Evolutionary conservation across 2,888 invertebrate genomes (phyloP), one percentile per base, ranked within the genome.

Genomic region (Philonicus albiceps): DNA sequence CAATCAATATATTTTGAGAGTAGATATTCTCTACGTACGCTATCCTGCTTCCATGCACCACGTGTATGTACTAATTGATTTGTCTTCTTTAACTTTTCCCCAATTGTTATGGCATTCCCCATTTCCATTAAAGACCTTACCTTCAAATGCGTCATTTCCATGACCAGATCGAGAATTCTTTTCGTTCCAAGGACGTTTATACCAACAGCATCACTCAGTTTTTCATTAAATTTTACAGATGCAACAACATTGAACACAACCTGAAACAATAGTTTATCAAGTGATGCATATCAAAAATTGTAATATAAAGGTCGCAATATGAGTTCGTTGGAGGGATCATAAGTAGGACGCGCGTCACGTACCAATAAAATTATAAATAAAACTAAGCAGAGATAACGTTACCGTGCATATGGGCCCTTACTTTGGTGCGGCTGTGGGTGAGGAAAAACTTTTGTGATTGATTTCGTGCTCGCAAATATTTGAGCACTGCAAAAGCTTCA

Each of bases 181-280:
- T 93, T 93, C 75, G 92, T 92, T 49, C 92, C 93, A 87, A 92
- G 89, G 55, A 92, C 91, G 89, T 92, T 92, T 88, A 92, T 93
- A 88, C 91, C 91, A 88, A 93, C 92, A 49, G 92, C 93, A 89
- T 92, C 92, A 88, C 91, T 91, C 87, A 92, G 90, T 89, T 91
- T 92, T 90, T 92, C 93, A 90, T 92, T 92, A 90, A 92, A 92
- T 90, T 92, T 92, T 86, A 92, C 93, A 34, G 93, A 93, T 72
- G 92, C 92, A 88, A 93, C 93, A 88, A 93, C 91, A 89, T 92
- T 92, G 90, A 92, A 93, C 89, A 92, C 92, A 89, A 92, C 92
- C 93, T 92, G 75, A 74, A 74, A 74, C n/a, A 81, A 84, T 84
- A 86, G 53, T 83, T 84, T 72, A 53, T 85, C 43, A 64, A 73